A percentile compares a stretch with the other conserved stretches of the same genome.
Evolutionary conservation across 2,888 invertebrate species (phyloP).

Genomic region (Prionchulus punctatus): DNA sequence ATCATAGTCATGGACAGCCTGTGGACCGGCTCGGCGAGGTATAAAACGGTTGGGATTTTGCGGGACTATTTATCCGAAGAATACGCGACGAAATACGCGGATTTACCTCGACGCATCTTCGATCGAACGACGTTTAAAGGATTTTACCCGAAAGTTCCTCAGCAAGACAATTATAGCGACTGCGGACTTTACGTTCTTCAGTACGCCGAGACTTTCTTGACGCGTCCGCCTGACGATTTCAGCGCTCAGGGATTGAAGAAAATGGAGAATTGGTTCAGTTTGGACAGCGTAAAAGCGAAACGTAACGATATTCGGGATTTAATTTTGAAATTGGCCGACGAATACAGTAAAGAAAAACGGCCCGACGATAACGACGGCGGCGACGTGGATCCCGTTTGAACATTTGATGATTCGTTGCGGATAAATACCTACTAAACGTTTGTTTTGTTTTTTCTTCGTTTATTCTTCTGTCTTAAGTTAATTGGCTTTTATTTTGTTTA

Average conservation of each 20-base stretch:
- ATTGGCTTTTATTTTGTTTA: too few relatives aligned
- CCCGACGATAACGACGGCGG: too few relatives aligned
- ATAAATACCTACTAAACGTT: too few relatives aligned
- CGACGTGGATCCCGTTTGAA: too few relatives aligned
- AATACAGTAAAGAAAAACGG: too few relatives aligned
- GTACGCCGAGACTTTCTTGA: conserved; percentile 86
- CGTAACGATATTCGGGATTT: not conserved
- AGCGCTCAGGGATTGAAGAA: not conserved
- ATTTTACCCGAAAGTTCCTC: conserved; percentile 75
- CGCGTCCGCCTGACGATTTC: not conserved
- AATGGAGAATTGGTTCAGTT: not conserved
- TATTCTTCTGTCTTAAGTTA: too few relatives aligned
- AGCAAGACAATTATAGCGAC: conserved; percentile 89
- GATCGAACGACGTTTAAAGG: conserved; percentile 70
- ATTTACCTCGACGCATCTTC: too few relatives aligned
- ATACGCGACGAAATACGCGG: conserved; percentile 42
- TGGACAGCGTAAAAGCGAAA: not conserved
- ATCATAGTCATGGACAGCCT: conserved; percentile 89
- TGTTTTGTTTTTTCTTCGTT: too few relatives aligned
- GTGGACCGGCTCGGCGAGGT: conserved; percentile 12
- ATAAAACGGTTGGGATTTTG: conserved; percentile 14
- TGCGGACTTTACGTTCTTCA: conserved; percentile 88
- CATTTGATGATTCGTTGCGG: too few relatives aligned
- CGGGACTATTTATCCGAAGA: conserved; percentile 34
- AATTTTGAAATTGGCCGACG: too few relatives aligned